phyloP scores from a whole-genome alignment of 30 jellyfish, hydroid and myxozoan genomes.

The Aurelia sp. region DNA sequence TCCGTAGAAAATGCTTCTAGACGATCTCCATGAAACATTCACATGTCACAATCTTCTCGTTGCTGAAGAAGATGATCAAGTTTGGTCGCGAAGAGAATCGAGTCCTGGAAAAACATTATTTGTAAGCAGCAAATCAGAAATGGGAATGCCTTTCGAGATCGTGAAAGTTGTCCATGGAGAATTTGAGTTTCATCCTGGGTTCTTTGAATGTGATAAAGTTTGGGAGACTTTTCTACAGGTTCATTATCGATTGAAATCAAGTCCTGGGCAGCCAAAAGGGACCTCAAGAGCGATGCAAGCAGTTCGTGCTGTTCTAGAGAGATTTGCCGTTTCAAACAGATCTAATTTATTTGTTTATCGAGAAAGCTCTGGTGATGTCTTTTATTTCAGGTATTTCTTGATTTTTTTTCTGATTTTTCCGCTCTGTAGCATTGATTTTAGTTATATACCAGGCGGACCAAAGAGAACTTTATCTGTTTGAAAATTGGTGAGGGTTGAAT shows the following conservation, averaged over 20 bases:
- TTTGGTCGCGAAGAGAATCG: slow-evolving; percentile 79
- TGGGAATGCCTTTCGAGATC: slow-evolving; percentile 77
- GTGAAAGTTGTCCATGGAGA: slow-evolving; percentile 90
- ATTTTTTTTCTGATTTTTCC: neutral
- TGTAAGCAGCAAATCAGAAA: slow-evolving; percentile 63
- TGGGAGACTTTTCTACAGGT: slow-evolving; percentile 89
- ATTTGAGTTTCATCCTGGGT: slow-evolving; percentile 89
- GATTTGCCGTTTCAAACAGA: slow-evolving; percentile 86
- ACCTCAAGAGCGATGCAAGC: slow-evolving; percentile 86
- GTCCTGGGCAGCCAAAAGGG: slow-evolving; percentile 80
- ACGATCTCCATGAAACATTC: slow-evolving; percentile 81
- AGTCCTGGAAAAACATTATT: slow-evolving; percentile 70
- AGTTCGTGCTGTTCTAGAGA: slow-evolving; percentile 74
- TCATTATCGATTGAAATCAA: slow-evolving; percentile 84
- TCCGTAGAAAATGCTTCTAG: slow-evolving; percentile 82
- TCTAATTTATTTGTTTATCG: slow-evolving; percentile 85
- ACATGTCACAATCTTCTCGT: slow-evolving; percentile 88
- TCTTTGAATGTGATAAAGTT: slow-evolving; percentile 89
- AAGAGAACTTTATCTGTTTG: too few relatives aligned
- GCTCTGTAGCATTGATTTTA: neutral
- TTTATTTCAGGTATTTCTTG: slow-evolving; percentile 68
- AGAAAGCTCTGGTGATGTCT: slow-evolving; percentile 79
- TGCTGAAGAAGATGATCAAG: slow-evolving; percentile 94
- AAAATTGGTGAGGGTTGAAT: too few relatives aligned
- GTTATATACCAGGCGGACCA: too few relatives aligned